Percentiles rank a stretch among this genome's conserved stretches.
phyloP scores from a whole-genome alignment of 2,797 vertebrate species.

The Tauraco hartlaubi region DNA sequence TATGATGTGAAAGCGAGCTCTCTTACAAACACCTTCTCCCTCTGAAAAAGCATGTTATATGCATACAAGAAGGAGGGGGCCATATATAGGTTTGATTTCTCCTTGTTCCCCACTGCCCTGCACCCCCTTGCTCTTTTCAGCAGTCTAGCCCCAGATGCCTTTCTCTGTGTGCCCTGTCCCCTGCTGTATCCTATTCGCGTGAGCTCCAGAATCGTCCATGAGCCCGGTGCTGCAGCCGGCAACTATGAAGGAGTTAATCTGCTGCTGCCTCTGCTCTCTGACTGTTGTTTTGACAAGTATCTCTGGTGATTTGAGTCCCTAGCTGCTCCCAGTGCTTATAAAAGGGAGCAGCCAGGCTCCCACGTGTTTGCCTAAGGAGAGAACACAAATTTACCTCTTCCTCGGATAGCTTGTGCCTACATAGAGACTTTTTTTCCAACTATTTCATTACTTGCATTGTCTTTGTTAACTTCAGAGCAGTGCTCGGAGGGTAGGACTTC shows the following conservation, averaged over 20 bases:
- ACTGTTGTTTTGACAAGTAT: constrained; percentile 60
- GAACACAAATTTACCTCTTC: constrained; percentile 28
- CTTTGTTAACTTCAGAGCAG: background rate
- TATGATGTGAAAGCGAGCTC: background rate
- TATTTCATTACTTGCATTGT: background rate
- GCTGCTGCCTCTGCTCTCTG: constrained; percentile 15
- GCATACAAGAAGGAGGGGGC: rapidly evolving
- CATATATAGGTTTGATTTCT: background rate
- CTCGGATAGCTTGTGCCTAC: background rate
- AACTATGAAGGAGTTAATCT: constrained; percentile 39
- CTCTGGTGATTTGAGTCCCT: constrained; percentile 61
- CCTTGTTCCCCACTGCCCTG: background rate
- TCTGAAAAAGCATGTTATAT: background rate
- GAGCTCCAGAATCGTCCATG: background rate
- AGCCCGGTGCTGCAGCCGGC: background rate
- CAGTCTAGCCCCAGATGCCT: background rate
- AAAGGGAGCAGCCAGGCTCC: constrained; percentile 44
- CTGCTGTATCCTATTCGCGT: background rate
- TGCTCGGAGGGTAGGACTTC: background rate
- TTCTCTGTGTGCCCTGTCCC: background rate
- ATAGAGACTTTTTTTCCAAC: background rate
- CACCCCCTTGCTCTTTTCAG: rapidly evolving
- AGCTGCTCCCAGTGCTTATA: constrained; percentile 52
- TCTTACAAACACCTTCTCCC: background rate
- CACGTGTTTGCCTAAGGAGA: constrained; percentile 57